phyloP scores from a whole-genome alignment of 2,113 vertebrate genomes.

The Variabilichromis moorii region DNA sequence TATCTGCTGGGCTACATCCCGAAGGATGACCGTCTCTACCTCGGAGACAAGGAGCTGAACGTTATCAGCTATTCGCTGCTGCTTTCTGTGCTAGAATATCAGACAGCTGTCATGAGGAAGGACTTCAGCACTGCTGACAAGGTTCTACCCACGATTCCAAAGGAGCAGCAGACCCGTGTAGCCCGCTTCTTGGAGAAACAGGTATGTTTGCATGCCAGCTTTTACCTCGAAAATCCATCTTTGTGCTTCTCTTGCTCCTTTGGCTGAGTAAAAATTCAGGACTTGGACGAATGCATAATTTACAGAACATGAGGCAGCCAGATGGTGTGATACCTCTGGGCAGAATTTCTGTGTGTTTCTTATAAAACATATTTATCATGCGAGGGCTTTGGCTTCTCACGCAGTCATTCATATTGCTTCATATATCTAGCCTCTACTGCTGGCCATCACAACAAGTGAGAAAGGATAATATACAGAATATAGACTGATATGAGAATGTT shows the following conservation, averaged over 20 bases:
- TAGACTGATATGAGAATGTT: not conserved
- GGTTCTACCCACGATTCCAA: slow-evolving; percentile 95
- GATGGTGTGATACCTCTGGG: slow-evolving; percentile 11
- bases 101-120: slow-evolving; percentile 97
- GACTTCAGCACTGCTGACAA: slow-evolving; percentile 97
- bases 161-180: slow-evolving; percentile 94
- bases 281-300: not conserved
- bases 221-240: not conserved
- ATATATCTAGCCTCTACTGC: not conserved
- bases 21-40: slow-evolving; percentile 94
- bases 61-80: slow-evolving; percentile 93
- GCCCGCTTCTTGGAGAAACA: slow-evolving; percentile 98
- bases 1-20: slow-evolving; percentile 98
- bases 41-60: slow-evolving; percentile 97
- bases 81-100: slow-evolving; percentile 95
- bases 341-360: not conserved
- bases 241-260: not conserved
- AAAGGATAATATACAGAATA: not conserved
- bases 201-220: slow-evolving; percentile 49
- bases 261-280: not conserved
- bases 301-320: slow-evolving; percentile 19
- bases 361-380: not conserved
- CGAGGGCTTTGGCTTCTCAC: not conserved
- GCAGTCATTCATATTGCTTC: not conserved
- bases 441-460: not conserved